phyloP scores from a whole-genome alignment of 2,113 vertebrate genomes.

The Menidia beryllina region DNA sequence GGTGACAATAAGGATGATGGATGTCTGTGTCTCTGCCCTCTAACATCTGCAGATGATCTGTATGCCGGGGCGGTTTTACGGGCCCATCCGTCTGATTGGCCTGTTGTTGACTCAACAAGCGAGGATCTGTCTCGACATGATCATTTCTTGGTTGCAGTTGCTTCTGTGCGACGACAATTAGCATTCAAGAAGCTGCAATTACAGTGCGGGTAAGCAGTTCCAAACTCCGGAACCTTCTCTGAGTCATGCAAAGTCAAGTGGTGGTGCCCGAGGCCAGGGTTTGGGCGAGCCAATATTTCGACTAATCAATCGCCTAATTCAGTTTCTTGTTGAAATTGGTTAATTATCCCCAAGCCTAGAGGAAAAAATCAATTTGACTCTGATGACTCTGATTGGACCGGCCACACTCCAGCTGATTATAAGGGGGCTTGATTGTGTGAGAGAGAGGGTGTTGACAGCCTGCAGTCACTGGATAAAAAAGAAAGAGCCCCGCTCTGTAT shows the following conservation, averaged over 20 bases:
- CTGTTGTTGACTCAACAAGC: conserved; percentile 43
- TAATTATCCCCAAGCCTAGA: conserved; percentile 68
- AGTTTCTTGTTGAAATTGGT: conserved; percentile 63
- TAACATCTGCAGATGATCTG: conserved; percentile 57
- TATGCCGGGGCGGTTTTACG: conserved; percentile 28
- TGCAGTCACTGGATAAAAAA: conserved; percentile 13
- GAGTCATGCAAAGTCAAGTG: conserved; percentile 56
- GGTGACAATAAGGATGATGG: conserved; percentile 73
- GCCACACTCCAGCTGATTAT: conserved; percentile 70
- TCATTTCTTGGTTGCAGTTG: neutral
- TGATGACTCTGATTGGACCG: conserved; percentile 76
- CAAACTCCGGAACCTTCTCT: conserved; percentile 13
- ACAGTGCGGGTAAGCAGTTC: neutral
- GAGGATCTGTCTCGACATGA: neutral
- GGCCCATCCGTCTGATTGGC: conserved; percentile 1
- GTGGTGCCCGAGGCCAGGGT: conserved; percentile 23
- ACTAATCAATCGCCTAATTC: conserved; percentile 72
- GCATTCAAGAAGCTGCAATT: conserved; percentile 1
- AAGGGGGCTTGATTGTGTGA: conserved; percentile 64
- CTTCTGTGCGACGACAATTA: neutral
- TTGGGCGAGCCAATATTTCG: conserved; percentile 40
- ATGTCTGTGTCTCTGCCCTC: conserved; percentile 61
- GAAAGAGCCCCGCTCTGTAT: conserved; percentile 13
- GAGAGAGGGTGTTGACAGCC: conserved; percentile 13
- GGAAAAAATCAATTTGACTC: conserved; percentile 56